These are phyloP conservation scores for Cyprinus carpio DNA, from an alignment of 2,113 vertebrate species.

Conservation along the genomic window DNA sequence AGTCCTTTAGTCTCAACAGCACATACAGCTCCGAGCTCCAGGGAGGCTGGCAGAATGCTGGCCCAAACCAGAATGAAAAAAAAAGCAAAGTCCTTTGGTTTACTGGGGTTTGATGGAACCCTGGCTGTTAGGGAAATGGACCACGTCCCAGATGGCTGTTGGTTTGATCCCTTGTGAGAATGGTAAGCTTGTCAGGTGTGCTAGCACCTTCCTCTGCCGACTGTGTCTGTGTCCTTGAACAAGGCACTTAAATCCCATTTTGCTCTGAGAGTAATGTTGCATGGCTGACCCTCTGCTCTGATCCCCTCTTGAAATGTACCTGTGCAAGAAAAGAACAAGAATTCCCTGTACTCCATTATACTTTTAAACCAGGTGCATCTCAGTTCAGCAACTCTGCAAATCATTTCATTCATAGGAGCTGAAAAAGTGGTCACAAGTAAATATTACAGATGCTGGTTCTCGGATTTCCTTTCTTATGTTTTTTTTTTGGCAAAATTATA, in stretches of 20 bases:
- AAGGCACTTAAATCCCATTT: slow-evolving; percentile 29
- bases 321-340: slow-evolving; percentile 20
- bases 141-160: slow-evolving; percentile 35
- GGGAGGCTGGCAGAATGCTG: neutral
- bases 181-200: neutral
- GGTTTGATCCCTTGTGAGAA: slow-evolving; percentile 26
- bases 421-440: neutral
- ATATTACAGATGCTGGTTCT: neutral
- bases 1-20: slow-evolving; percentile 17
- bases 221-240: slow-evolving; percentile 29
- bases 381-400: neutral
- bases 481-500: neutral
- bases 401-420: neutral
- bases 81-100: slow-evolving; percentile 13
- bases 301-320: neutral
- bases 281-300: slow-evolving; percentile 11
- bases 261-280: slow-evolving; percentile 38
- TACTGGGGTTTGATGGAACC: slow-evolving; percentile 13
- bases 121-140: slow-evolving; percentile 42
- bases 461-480: neutral
- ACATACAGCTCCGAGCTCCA: neutral
- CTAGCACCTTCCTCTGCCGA: neutral
- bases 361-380: neutral
- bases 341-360: neutral
- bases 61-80: neutral